These are phyloP conservation scores for Leucoptera coffeella DNA, from an alignment of 2,888 invertebrate species.

Conservation along the genomic window DNA sequence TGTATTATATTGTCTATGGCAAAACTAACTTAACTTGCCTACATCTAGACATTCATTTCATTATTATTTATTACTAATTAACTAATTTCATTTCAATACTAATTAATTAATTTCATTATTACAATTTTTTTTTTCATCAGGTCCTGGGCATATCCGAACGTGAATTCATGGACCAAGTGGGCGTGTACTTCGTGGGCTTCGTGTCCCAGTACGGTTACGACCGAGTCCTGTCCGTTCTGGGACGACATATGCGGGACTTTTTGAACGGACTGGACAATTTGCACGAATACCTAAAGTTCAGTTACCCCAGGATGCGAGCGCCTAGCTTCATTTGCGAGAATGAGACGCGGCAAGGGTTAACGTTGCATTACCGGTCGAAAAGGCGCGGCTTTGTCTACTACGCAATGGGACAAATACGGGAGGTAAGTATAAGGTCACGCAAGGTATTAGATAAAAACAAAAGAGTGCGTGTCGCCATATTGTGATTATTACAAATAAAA, in stretches of 20 bases:
- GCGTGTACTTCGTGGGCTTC: slow-evolving; percentile 88
- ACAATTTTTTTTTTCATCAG: slow-evolving; percentile 41
- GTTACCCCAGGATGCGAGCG: slow-evolving; percentile 83
- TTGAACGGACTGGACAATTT: slow-evolving; percentile 93
- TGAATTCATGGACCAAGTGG: slow-evolving; percentile 92
- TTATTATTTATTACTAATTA: too few relatives aligned
- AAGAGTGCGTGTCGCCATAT: too few relatives aligned
- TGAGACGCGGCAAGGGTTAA: slow-evolving; percentile 86
- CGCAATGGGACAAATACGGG: slow-evolving; percentile 93
- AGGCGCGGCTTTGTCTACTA: slow-evolving; percentile 92
- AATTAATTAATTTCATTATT: too few relatives aligned
- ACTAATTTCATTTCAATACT: too few relatives aligned
- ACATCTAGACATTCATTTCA: too few relatives aligned
- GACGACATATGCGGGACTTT: slow-evolving; percentile 92
- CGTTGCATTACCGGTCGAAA: slow-evolving; percentile 89
- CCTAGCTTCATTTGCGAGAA: slow-evolving; percentile 97
- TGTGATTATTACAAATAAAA: too few relatives aligned
- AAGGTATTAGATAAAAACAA: too few relatives aligned
- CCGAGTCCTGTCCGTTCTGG: slow-evolving; percentile 80
- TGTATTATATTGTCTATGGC: too few relatives aligned
- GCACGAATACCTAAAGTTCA: slow-evolving; percentile 95
- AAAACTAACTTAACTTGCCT: too few relatives aligned
- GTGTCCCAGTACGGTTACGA: slow-evolving; percentile 95
- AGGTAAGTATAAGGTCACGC: slow-evolving; percentile 42
- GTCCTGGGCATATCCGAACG: slow-evolving; percentile 80